phyloP scores from a whole-genome alignment of 2,888 invertebrate species.

The Macrosiphum euphorbiae region DNA sequence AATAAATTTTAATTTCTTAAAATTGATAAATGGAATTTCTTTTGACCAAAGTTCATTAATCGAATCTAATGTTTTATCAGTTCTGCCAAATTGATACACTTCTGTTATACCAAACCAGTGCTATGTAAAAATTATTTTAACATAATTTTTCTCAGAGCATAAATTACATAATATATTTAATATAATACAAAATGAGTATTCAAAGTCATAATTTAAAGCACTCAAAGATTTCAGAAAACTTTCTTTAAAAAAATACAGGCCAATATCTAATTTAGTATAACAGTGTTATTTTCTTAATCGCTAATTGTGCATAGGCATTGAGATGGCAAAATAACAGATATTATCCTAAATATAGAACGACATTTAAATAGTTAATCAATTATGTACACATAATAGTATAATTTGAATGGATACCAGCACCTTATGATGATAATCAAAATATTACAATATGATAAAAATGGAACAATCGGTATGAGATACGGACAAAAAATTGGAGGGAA shows the following conservation, averaged over 20 bases:
- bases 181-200: not conserved
- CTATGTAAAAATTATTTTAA: not conserved
- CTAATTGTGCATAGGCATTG: conserved; percentile 32
- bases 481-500: conserved; percentile 9
- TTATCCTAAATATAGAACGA: not conserved
- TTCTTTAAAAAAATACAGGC: not conserved
- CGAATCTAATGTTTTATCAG: not conserved
- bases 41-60: not conserved
- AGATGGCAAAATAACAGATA: conserved; percentile 43
- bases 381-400: conserved; percentile 40
- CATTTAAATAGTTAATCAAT: conserved; percentile 2
- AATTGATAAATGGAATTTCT: not conserved
- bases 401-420: conserved; percentile 54
- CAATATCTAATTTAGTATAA: conserved; percentile 15
- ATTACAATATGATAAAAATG: conserved; percentile 11
- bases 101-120: not conserved
- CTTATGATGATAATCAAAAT: conserved; percentile 38
- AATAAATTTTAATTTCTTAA: not conserved
- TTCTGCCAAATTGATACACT: not conserved
- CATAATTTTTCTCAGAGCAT: not conserved
- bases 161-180: not conserved
- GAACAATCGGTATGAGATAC: not conserved
- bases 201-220: not conserved
- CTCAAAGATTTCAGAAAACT: not conserved
- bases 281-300: not conserved